These are phyloP conservation scores for Hylyphantes graminicola DNA, from an alignment of 1,140 invertebrate genomes.

Conservation along the genomic window DNA sequence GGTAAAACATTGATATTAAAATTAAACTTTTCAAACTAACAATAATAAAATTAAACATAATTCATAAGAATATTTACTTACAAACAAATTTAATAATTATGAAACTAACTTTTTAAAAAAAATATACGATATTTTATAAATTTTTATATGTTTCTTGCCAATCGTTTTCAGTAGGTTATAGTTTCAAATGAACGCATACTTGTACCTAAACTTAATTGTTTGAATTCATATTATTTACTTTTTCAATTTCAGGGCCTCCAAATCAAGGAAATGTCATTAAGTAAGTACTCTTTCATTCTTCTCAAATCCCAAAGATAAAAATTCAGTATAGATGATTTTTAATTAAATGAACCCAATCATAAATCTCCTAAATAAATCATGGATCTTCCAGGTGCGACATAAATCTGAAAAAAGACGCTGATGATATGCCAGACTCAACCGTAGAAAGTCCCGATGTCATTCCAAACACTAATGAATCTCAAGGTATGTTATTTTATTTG, in stretches of 20 bases:
- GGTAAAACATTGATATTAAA: no score
- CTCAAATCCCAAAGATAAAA: neutral
- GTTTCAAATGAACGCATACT: no score
- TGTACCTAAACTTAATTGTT: neutral
- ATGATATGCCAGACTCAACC: constrained; percentile 53
- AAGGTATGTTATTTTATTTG: constrained; percentile 22
- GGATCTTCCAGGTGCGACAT: constrained; percentile 54
- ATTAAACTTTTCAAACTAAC: no score
- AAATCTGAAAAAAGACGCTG: constrained; percentile 57
- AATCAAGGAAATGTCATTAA: constrained; percentile 45
- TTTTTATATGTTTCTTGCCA: no score
- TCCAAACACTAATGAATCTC: constrained; percentile 55
- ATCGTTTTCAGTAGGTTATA: no score
- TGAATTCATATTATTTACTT: neutral
- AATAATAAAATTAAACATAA: no score
- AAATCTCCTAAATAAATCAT: constrained; percentile 6
- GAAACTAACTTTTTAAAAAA: no score
- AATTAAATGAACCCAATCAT: neutral
- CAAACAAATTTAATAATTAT: no score
- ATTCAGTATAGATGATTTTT: neutral
- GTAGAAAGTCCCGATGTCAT: constrained; percentile 58
- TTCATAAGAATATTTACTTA: no score
- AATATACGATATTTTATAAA: no score
- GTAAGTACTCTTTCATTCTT: constrained; percentile 29
- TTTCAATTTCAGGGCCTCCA: constrained; percentile 42